Evolutionary conservation across 2,113 vertebrate species (phyloP).

Genomic region (Nesogale talazaci): DNA sequence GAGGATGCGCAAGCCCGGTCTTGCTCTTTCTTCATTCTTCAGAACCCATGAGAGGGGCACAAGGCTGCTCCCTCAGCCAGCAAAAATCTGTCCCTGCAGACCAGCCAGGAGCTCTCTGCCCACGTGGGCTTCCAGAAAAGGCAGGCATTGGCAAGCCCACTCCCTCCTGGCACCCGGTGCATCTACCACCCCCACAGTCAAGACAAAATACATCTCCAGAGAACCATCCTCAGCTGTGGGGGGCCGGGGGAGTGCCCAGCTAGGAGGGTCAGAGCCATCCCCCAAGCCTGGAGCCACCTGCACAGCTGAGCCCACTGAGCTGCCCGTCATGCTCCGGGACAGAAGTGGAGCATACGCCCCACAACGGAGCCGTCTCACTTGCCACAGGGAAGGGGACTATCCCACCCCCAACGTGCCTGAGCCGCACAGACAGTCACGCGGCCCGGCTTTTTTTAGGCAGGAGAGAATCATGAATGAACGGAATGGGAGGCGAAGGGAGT

Average conservation of each 20-base stretch:
- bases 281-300: background rate
- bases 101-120: conserved; percentile 51
- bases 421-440: background rate
- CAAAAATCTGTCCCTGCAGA: conserved; percentile 54
- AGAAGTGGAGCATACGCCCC: background rate
- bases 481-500: background rate
- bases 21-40: background rate
- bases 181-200: conserved; percentile 62
- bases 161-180: conserved; percentile 47
- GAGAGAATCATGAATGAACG: conserved; percentile 69
- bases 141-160: conserved; percentile 63
- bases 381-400: background rate
- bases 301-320: background rate
- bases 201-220: conserved; percentile 20
- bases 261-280: background rate
- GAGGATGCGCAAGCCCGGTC: accelerated
- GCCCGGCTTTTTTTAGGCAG: conserved; percentile 14
- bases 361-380: background rate
- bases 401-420: background rate
- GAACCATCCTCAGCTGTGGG: background rate
- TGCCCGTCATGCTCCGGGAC: background rate
- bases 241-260: background rate
- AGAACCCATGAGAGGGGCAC: background rate
- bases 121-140: conserved; percentile 71
- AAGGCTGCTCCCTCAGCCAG: conserved; percentile 16